Evolutionary conservation across 1,140 invertebrate species (phyloP).

Genomic region (Hirudo medicinalis): DNA sequence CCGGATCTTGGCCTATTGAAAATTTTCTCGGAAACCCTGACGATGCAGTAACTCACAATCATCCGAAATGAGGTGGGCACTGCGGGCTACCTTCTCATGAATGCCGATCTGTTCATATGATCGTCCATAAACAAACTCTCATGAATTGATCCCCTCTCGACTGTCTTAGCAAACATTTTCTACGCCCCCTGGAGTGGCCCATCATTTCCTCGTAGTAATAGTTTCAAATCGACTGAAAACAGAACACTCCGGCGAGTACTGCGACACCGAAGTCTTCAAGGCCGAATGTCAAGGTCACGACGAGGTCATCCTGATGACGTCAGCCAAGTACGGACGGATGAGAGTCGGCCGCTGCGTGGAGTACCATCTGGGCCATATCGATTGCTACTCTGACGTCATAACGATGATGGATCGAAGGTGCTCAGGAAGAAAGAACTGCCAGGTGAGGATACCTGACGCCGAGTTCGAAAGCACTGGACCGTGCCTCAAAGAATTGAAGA

Average conservation of each 20-base stretch:
- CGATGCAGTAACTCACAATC: no score
- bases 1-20: no score
- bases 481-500: conserved; percentile 18
- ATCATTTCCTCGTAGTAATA: no score
- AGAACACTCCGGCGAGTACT: conserved; percentile 11
- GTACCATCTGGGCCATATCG: conserved; percentile 14
- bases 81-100: no score
- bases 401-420: conserved; percentile 5
- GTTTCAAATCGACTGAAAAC: no score
- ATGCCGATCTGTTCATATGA: no score
- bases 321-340: conserved; percentile 14
- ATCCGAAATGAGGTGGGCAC: no score
- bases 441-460: conserved; percentile 15
- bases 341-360: conserved; percentile 15
- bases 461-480: conserved; percentile 14
- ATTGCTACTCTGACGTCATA: conserved; percentile 8
- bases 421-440: neutral
- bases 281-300: neutral
- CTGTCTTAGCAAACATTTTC: no score
- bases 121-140: no score
- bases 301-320: conserved; percentile 7
- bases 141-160: no score
- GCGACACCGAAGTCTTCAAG: conserved; percentile 14
- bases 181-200: no score
- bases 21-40: no score